Percentiles rank a stretch among this genome's conserved stretches.
These are phyloP conservation scores for Pollenia labialis DNA, from an alignment of 2,888 invertebrate genomes.

Conservation along the genomic window DNA sequence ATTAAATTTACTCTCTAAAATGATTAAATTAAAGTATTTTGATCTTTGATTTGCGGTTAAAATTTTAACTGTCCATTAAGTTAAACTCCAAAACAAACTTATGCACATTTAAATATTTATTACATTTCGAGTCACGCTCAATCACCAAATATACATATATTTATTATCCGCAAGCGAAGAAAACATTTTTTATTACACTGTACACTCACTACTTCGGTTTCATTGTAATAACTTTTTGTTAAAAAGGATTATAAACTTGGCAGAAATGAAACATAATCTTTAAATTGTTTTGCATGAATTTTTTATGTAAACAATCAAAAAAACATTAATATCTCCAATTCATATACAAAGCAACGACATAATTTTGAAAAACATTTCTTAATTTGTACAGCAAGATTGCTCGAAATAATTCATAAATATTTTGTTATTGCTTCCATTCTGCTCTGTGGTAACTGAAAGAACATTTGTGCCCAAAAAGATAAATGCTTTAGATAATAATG, in stretches of 20 bases:
- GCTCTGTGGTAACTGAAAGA: not conserved
- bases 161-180: no score
- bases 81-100: no score
- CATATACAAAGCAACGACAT: not conserved
- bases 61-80: no score
- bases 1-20: no score
- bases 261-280: conserved; percentile 7
- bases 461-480: conserved; percentile 35
- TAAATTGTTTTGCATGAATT: conserved; percentile 65
- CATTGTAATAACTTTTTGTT: not conserved
- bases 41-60: no score
- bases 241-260: conserved; percentile 45
- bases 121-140: no score
- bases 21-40: no score
- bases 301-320: conserved; percentile 61
- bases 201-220: no score
- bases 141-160: no score
- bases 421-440: not conserved
- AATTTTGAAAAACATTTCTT: not conserved
- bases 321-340: conserved; percentile 11
- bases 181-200: no score
- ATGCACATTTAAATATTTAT: no score
- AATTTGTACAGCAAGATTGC: conserved; percentile 2
- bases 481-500: conserved; percentile 38
- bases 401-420: conserved; percentile 56